Evolutionary conservation across 2,888 invertebrate genomes (phyloP).

Genomic region (Neoitamus cyanurus): DNA sequence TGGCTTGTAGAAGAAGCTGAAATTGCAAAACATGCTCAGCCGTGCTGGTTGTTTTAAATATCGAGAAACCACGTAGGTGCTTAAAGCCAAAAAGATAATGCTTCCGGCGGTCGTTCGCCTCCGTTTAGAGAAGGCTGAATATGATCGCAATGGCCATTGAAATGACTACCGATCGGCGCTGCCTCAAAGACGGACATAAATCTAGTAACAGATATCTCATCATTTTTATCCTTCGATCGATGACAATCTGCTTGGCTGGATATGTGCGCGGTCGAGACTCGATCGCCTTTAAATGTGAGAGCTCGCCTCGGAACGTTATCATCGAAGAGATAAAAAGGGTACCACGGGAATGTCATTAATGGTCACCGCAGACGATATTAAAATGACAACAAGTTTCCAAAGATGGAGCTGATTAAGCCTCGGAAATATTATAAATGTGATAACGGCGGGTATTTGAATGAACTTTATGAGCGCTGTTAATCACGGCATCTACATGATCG

Average conservation of each 20-base stretch:
- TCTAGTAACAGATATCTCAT: slow-evolving; percentile 50
- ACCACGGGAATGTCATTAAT: slow-evolving; percentile 17
- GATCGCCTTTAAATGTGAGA: background rate
- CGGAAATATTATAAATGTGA: slow-evolving; percentile 22
- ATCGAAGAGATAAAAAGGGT: slow-evolving; percentile 4
- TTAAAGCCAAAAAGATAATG: background rate
- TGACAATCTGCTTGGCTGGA: slow-evolving; percentile 35
- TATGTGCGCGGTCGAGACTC: background rate
- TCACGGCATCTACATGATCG: background rate
- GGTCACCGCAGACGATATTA: slow-evolving; percentile 14
- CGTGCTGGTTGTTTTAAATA: background rate
- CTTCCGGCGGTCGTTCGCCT: background rate
- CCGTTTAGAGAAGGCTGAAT: background rate
- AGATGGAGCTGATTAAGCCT: slow-evolving; percentile 15
- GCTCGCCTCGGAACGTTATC: background rate
- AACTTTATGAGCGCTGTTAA: slow-evolving; percentile 38
- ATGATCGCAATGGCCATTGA: slow-evolving; percentile 20
- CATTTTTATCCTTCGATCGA: slow-evolving; percentile 49
- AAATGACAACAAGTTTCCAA: slow-evolving; percentile 27
- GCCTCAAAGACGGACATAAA: slow-evolving; percentile 49
- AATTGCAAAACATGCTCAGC: too few relatives aligned
- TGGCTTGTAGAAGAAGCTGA: background rate
- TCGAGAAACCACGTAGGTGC: background rate
- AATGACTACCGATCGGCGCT: slow-evolving; percentile 40
- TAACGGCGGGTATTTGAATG: background rate